Percentiles rank a stretch among this genome's conserved stretches.
Conservation (phyloP, 2,113 vertebrate genomes). For the Sciurus niger region DNA sequence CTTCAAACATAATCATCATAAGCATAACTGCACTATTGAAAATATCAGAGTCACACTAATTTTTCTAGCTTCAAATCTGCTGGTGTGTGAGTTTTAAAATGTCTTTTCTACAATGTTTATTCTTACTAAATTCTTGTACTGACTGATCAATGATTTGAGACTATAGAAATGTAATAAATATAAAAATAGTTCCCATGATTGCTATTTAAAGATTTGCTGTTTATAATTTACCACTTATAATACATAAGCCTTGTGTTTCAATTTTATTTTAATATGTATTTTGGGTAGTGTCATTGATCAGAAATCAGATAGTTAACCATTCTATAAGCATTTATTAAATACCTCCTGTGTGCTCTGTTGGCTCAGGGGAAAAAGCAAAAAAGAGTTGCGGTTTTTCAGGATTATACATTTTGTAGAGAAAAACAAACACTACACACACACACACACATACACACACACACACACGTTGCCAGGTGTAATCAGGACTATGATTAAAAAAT, state of each 20-base stretch:
- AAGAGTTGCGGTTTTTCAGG: background rate
- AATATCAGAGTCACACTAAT: background rate
- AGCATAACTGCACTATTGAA: background rate
- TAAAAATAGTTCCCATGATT: background rate
- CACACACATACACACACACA: background rate
- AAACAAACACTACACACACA: background rate
- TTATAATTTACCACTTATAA: background rate
- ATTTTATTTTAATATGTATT: background rate
- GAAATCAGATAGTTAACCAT: background rate
- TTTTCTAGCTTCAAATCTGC: background rate
- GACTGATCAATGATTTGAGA: background rate
- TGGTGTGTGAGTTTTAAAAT: background rate
- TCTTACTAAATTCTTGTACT: background rate
- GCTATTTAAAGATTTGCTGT: background rate
- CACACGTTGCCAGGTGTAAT: background rate
- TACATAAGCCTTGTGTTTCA: background rate
- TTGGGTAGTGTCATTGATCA: background rate
- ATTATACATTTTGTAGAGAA: background rate
- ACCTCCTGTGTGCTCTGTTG: background rate
- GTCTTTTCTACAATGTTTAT: background rate
- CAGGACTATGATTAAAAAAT: background rate
- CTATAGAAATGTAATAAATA: background rate
- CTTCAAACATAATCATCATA: background rate
- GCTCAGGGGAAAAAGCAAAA: background rate
- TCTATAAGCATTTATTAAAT: background rate